Base-by-base conservation (phyloP, 2,113 vertebrate genomes). In the Syngnathus typhle region DNA sequence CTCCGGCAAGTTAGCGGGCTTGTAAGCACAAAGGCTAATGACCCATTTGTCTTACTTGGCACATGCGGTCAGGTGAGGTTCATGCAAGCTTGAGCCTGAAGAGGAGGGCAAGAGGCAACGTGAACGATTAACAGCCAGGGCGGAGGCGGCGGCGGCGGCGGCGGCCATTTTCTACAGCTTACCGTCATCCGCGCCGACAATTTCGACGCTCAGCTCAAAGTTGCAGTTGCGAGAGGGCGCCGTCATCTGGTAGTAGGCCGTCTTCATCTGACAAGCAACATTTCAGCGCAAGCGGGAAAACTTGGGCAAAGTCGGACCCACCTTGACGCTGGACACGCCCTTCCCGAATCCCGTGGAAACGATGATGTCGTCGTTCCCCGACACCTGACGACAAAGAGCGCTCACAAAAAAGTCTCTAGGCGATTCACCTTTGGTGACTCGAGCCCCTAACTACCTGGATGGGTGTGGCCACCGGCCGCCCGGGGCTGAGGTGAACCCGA, bases 291-390 rank as follows among this genome's bases (percentile, higher is more conserved):
- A 7, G 18, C 1, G 58, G 64, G 27, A 64, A 2, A 18, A 44
- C 5, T 27, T 62, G 10, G 1, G 6, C n/a, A 3, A 32, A 56
- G 10, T 39, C 65, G 51, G 44, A 60, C 94, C 90, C 79, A 98
- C 96, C 74, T 92, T 93, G 38, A 94, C 93, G 5, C 87, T 90
- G 8, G 95, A 95, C 82, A 95, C 80, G 1, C 96, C 96, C 11
- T 21, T 88, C 76, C 90, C 90, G 16, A 81, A 88, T 23, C 90
- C 92, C 1, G 94, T 95, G 69, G 82, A 90, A 36, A 95, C 75
- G 0, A 82, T 77, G 0, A 98, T 82, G 74, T 78, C 79, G 44
- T 88, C 84, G 37, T 78, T 59, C 43, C 82, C 19, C 0, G 13
- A 70, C 46, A 92, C 69, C 91, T 92, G 60, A 73, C 12, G 55